Base-by-base conservation (phyloP, 1,140 invertebrate species). In the Thaumetopoea pityocampa region DNA sequence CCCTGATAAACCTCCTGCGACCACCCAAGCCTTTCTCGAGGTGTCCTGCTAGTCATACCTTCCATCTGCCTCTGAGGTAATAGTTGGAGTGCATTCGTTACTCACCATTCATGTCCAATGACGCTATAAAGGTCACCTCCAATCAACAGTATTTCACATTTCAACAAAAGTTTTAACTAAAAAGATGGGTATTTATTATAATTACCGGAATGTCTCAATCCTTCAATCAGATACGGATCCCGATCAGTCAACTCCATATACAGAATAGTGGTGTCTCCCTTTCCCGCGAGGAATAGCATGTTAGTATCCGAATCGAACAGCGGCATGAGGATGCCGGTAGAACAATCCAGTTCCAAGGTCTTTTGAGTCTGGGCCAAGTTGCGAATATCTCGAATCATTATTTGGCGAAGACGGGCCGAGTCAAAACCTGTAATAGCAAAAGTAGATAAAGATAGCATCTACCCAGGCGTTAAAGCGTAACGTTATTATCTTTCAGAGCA, bases 271-370 rank as follows among this genome's bases (percentile, higher is more conserved):
- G 93, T 94, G 64, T 96, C 95, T 4, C 93, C 94, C 86, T 98
- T 97, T n/a, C 95, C 96, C 56, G 93, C 93, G 18, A 98, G 80
- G 81, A 98, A 98, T 11, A 98, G 86, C 96, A 98, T 97, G 51
- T 94, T 93, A 10, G 96, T 98, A 57, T 98, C 96, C 17, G 92
- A 79, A 87, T 98, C 96, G 74, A 91, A 96, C 0, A 97, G 80
- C 0, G 96, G 95, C 88, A 97, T 96, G 28, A 97, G 70, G 38
- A 96, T 92, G 14, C 95, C 95, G 17, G 94, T 96, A n/a, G 94
- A 96, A 52, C 93, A 94, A 73, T 97, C 96, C 52, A 96, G 80
- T 54, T 91, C 91, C 8, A 95, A 64, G 0, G 91, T 91, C 70
- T 93, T 95, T 30, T 96, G 89, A 0, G 93, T 89, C 38, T 91